phyloP scores from a whole-genome alignment of 2,113 vertebrate genomes.

The Eulemur macaco region DNA sequence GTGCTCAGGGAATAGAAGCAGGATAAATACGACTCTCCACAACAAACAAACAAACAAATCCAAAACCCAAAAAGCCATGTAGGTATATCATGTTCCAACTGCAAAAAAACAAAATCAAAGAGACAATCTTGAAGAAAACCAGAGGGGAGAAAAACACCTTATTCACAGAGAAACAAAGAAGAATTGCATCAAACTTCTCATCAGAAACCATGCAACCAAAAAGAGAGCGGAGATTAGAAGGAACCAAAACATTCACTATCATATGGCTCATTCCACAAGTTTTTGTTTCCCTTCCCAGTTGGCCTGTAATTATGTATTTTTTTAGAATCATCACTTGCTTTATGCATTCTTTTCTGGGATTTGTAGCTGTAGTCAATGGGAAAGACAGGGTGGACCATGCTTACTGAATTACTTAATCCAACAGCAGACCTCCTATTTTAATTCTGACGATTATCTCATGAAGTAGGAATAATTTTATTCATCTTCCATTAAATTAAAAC shows the following conservation, averaged over 20 bases:
- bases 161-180: not conserved
- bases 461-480: not conserved
- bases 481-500: not conserved
- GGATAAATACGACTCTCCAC: not conserved
- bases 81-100: not conserved
- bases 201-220: not conserved
- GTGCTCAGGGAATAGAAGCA: not conserved
- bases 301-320: not conserved
- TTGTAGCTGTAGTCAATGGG: not conserved
- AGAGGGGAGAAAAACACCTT: not conserved
- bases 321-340: not conserved
- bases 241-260: not conserved
- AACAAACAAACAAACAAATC: not conserved
- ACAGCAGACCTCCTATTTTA: not conserved
- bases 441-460: not conserved
- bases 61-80: not conserved
- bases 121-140: not conserved
- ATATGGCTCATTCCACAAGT: not conserved
- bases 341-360: not conserved
- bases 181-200: not conserved
- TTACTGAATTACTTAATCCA: not conserved
- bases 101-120: not conserved
- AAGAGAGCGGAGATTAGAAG: not conserved
- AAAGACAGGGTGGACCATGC: not conserved
- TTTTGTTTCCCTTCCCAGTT: not conserved